A percentile compares a stretch with the other conserved stretches of the same genome.
Conservation (phyloP, 2,113 vertebrate genomes). For the Dipodomys stephensi region DNA sequence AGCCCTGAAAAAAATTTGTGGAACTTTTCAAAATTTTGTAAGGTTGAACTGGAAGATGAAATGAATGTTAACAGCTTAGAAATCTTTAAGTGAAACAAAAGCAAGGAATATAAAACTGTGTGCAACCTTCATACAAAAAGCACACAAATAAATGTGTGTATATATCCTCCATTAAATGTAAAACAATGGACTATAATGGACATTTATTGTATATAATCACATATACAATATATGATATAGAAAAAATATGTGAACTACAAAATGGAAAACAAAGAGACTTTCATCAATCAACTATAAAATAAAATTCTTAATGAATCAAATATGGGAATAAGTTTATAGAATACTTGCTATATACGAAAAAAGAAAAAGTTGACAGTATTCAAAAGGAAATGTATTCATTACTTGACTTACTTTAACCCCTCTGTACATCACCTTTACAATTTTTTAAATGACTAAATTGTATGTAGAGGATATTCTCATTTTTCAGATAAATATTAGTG, state of each 20-base stretch:
- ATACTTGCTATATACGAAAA: background rate
- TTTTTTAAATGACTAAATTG: background rate
- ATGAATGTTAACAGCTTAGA: slow-evolving; percentile 16
- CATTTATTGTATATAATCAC: background rate
- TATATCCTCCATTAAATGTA: background rate
- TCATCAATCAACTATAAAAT: background rate
- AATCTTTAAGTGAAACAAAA: slow-evolving; percentile 22
- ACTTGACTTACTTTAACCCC: too few relatives aligned
- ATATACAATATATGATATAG: background rate
- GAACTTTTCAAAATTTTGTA: slow-evolving; percentile 32
- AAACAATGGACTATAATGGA: background rate
- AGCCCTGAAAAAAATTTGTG: background rate
- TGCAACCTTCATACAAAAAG: background rate
- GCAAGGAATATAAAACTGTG: background rate
- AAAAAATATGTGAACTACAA: background rate
- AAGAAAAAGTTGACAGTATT: too few relatives aligned
- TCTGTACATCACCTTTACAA: too few relatives aligned
- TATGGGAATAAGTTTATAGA: background rate
- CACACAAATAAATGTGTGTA: slow-evolving; percentile 39
- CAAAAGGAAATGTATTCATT: too few relatives aligned
- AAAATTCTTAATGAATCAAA: slow-evolving; percentile 32
- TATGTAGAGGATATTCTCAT: background rate
- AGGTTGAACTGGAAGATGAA: slow-evolving; percentile 35
- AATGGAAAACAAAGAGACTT: background rate
- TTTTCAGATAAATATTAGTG: background rate